Base-by-base conservation (phyloP, 1,140 invertebrate genomes). In the Nixonia krombeini region DNA sequence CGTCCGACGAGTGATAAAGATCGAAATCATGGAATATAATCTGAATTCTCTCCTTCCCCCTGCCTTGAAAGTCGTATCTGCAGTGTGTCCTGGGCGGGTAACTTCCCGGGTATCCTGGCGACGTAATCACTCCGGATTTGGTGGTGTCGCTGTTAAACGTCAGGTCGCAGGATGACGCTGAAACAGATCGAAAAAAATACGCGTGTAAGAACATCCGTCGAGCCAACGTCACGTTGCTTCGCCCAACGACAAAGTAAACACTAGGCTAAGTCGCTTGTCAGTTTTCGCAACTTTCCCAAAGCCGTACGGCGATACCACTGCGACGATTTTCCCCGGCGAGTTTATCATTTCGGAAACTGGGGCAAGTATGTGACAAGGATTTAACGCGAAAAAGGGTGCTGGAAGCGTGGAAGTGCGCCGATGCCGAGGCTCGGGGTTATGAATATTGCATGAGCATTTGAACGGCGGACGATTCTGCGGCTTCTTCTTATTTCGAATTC, bases 41-140 rank as follows among this genome's bases (percentile, higher is more conserved):
- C 79, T 91, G 89, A 4, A 95, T 89, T 13, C 93, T 86, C 83
- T 96, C 92, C 56, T 91, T 92, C 16, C 92, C 92, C 57, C 91
- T 86, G 29, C 93, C 94, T 73, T 91, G 90, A 76, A 96, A 96
- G 64, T 94, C 93, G 79, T 94, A 95, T 70, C 90, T 90, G 82
- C 94, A 96, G 49, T 90, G 89, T 2, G 92, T 90, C 64, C 90
- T 89, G 1, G 89, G 77, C 40, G 91, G 90, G 82, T 94, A 94
- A 15, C 91, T 88, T 62, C 88, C 86, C 23, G 92, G 92, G 79
- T 91, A 93, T 70, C 88, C 89, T 25, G 93, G 93, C 31, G 93
- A 94, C 10, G 90, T 89, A 47, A 96, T 88, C 1, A 90, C 89
- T 5, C 94, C 94, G 51, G 92, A 92, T 82, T 93, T 94, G 38